phyloP scores from a whole-genome alignment of 2,113 vertebrate genomes.

The Phrynosoma blainvillii region DNA sequence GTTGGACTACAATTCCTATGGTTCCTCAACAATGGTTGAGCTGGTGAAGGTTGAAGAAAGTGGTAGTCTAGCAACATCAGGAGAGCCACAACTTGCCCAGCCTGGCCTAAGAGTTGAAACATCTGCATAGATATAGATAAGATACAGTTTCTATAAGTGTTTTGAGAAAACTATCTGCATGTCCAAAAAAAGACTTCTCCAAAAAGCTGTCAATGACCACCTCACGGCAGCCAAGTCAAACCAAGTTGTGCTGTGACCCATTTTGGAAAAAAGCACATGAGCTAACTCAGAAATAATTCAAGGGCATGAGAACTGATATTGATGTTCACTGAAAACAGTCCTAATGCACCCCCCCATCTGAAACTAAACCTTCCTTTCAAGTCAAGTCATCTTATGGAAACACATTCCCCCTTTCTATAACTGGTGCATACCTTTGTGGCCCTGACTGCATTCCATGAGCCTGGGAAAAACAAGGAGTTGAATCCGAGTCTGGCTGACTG shows the following conservation, averaged over 20 bases:
- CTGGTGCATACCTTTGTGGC: conserved; percentile 3
- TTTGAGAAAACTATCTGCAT: neutral
- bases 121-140: neutral
- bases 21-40: neutral
- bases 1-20: neutral
- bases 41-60: neutral
- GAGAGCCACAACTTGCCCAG: neutral
- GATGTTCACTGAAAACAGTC: neutral
- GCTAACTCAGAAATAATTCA: neutral
- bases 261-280: neutral
- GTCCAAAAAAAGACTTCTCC: neutral
- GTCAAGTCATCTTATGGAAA: neutral
- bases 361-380: conserved; percentile 3
- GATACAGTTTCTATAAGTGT: neutral
- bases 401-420: neutral
- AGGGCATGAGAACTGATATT: neutral
- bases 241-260: neutral
- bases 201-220: neutral
- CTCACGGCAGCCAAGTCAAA: neutral
- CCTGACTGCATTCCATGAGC: conserved; percentile 18
- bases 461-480: conserved; percentile 19
- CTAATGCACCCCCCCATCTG: neutral
- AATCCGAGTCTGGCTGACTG: conserved; percentile 4
- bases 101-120: neutral
- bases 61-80: too few species aligned